Evolutionary conservation across 2,888 invertebrate species (phyloP), one percentile per base, ranked within the genome.

Genomic region (Augochlorella aurata): DNA sequence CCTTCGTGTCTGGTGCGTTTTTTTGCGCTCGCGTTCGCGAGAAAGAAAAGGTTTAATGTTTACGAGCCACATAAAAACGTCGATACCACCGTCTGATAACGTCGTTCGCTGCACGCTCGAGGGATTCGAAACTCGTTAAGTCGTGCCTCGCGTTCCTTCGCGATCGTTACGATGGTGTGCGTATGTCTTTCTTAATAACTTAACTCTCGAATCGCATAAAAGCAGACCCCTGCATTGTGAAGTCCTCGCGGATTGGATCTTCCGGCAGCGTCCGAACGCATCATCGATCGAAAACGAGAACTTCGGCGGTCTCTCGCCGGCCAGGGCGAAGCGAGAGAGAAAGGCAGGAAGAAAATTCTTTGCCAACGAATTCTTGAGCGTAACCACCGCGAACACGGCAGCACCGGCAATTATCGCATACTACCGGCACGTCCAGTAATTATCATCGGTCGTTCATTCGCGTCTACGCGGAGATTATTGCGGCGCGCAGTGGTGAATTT

Each of bases 371-470:
- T 75, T 75, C 77, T 82, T 81, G 58, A 74, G 54, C 47, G 87
- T 84, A 90, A 91, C 88, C 88, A 88, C 89, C 86, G 89, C 88
- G 90, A 91, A 90, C 74, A 82, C 77, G 49, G 72, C 81, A 79
- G 69, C 49, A 65, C 61, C 76, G 47, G 86, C 87, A 89, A 90
- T 90, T 90, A 90, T 89, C 87, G 87, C 88, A 85, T 88, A 88
- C 87, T 87, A 85, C 90, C 85, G 85, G 87, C 90, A 89, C 89
- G 90, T 91, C 88, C 89, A 85, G 89, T 89, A 91, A 92, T 93
- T 92, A 89, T 89, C 88, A 88, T 84, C 82, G 87, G 87, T 89
- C 88, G 88, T 81, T 84, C 78, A 81, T 83, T 82, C 91, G 90
- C 90, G 91, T 91, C 81, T 73, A 83, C 73, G 70, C 65, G 68